Evolutionary conservation across 2,113 vertebrate genomes (phyloP), one percentile per base, ranked within the genome.

Genomic region (Onychostruthus taczanowskii): DNA sequence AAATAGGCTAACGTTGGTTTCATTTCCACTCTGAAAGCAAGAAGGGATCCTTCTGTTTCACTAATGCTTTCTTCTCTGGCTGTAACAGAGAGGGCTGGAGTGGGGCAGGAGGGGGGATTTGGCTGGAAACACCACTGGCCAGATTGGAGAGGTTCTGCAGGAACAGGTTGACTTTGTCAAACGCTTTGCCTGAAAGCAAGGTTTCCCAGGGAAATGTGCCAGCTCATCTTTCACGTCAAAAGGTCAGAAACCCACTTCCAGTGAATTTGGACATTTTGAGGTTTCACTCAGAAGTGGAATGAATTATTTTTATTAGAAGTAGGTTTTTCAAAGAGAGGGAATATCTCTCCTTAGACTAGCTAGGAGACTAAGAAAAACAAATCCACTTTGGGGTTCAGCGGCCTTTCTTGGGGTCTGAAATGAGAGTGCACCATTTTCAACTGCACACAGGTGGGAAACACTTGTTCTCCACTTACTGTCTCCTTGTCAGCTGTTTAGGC

Each of bases 211-310:
- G 94, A 90, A 93, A 84, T 2, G 21, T 84, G 93, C 96, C 96
- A 95, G 89, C 80, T 94, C 95, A 78, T 96, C 93, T 92, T 95
- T 96, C 96, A 96, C 4, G 1, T 81, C 13, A 0, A 96, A 95
- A 97, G 95, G 96, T 95, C 94, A 97, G 64, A 93, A 97, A 95
- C 89, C 86, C 96, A 97, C 83, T 96, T 95, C 86, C 96, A 97
- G 83, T 1, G 2, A 91, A 92, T 87, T 84, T 96, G 91, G 94
- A 95, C 96, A 92, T 96, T 93, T 89, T 93, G 80, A 96, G 95
- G 94, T 94, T 95, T 94, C 61, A 56, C 76, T 94, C 68, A 90
- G 89, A 86, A 68, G 52, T 41, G 9, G 69, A 86, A 92, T 94
- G 35, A 94, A 89, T 84, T 93, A 81, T 93, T 94, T 94, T 89